Evolutionary conservation across 2,797 vertebrate species (phyloP), one percentile per base, ranked within the genome.

Genomic region (Naso thynnoides): DNA sequence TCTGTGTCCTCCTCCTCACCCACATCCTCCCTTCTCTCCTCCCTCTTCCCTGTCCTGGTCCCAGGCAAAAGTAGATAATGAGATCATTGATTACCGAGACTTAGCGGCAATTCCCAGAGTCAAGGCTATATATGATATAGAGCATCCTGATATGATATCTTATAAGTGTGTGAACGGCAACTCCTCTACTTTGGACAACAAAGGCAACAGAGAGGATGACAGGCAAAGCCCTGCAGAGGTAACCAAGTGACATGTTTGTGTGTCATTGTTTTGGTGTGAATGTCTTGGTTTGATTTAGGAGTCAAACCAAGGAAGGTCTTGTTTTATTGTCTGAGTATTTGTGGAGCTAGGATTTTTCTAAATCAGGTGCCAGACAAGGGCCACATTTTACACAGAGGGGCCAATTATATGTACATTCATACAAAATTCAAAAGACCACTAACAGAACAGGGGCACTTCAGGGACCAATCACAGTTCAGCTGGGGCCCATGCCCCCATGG

Each of bases 21-120:
- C 26, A 45, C 52, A 47, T 24, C 44, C 4, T 33, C 21, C 50
- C 44, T 29, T 27, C 18, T 60, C 64, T 42, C 59, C 49, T 65
- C 64, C 70, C 64, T 42, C 59, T 47, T 65, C 64, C 70, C 69
- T 82, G 7, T 79, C 62, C 73, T 83, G 57, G 55, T 85, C 82
- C 81, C 94, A 98, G 97, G 96, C 97, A 93, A 98, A 96, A 96
- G 96, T 98, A 94, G 96, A 97, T 94, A 96, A 98, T 82, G 96
- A 98, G 93, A 96, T 97, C 93, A 95, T 98, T 94, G 96, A 97
- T 94, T 98, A 98, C 92, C 95, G 97, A 93, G 96, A 98, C 81
- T 95, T 98, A 94, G 97, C 97, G 49, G 97, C 97, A 85, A 97
- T 98, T 93, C 97, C 97, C 93, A 97, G 96, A 95, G 96, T 98